Percentiles rank a stretch among this genome's conserved stretches.
Evolutionary conservation across 2,888 invertebrate genomes (phyloP).

Genomic region (Hypsopygia costalis): DNA sequence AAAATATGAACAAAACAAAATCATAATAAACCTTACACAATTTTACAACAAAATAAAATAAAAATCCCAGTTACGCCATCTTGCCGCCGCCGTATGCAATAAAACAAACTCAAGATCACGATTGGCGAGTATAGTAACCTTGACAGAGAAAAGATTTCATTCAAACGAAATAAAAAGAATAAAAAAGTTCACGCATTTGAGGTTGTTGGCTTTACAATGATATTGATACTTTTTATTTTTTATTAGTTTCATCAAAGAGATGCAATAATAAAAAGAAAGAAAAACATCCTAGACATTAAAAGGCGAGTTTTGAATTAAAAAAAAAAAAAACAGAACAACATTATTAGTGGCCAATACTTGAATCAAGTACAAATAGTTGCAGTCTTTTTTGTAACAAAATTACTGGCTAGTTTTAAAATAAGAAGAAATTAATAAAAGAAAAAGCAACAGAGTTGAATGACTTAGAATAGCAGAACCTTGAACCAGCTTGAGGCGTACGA

Average conservation of each 20-base stretch:
- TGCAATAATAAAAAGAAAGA: too few relatives aligned
- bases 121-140: slow-evolving; percentile 48
- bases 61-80: slow-evolving; percentile 43
- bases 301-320: too few relatives aligned
- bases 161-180: slow-evolving; percentile 9
- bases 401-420: background rate
- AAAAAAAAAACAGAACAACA: too few relatives aligned
- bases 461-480: slow-evolving; percentile 31
- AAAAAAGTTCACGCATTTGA: background rate
- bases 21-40: background rate
- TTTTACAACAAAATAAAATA: slow-evolving; percentile 2
- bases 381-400: too few relatives aligned
- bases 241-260: too few relatives aligned
- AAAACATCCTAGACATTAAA: too few relatives aligned
- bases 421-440: background rate
- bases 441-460: slow-evolving; percentile 1
- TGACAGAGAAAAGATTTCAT: slow-evolving; percentile 32
- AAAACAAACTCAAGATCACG: slow-evolving; percentile 30
- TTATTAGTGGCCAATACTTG: too few relatives aligned
- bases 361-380: too few relatives aligned
- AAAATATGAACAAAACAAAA: too few relatives aligned
- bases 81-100: slow-evolving; percentile 27
- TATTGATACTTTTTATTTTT: too few relatives aligned
- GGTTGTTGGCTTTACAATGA: too few relatives aligned
- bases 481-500: too few relatives aligned